Base-by-base conservation (phyloP, 2,888 invertebrate species). In the Argyresthia albistria region DNA sequence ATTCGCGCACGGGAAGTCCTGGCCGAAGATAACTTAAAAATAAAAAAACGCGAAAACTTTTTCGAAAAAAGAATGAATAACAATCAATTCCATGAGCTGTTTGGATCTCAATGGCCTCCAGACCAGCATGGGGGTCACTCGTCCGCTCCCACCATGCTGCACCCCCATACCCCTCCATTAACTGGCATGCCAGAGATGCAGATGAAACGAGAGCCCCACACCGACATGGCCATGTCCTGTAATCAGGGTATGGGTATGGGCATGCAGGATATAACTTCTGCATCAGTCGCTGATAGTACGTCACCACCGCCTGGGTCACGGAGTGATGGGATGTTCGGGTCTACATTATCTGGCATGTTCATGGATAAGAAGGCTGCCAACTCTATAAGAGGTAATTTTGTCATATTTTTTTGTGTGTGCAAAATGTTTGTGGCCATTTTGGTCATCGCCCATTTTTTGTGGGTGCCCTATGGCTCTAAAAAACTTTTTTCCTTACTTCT, bases 331-430 rank as follows among this genome's bases (percentile, higher is more conserved):
- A 79, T 87, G 73, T 80, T 81, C 58, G 81, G 84, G 50, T 75
- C 88, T 0, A 77, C 80, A 0, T 73, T 88, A 55, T 73, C 81
- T 16, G 81, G 80, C 36, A 81, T 87, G 80, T 89, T 88, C 54
- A 89, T 90, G 74, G 90, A 90, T 61, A 86, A 89, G 70, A 91
- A 90, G 70, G 89, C 87, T 56, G 90, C 90, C 53, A 92, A 91
- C 70, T 91, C 91, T 51, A 92, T 92, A 59, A 79, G 91, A 91
- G 92, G 92, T 92, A 88, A 62, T 58, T 62, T 55, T 54, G 52
- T 53, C n/a, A 16, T 25, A 9, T 50, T 42, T 42, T 46, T 39
- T 39, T 8, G 4, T 4, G 11, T 39, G 11, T 39, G 10, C 25
- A 25, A 25, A 4, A 25, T 25, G 2, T 25, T 4, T 6, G 25